phyloP scores from a whole-genome alignment of 1,140 invertebrate species.

The Phymorhynchus buccinoides region DNA sequence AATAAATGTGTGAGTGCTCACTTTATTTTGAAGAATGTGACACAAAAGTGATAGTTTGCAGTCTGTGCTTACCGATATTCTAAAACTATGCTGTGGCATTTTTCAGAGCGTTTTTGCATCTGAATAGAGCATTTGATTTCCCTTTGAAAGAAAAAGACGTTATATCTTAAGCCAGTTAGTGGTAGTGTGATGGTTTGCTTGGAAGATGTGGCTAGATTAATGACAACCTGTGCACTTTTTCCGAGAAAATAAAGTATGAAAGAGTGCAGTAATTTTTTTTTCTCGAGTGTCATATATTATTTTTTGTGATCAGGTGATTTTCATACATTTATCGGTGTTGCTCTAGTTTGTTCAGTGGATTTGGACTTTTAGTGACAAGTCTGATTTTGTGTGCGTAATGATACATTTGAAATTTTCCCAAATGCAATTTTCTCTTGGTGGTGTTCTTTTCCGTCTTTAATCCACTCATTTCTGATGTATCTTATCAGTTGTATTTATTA shows the following conservation, averaged over 20 bases:
- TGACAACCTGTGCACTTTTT: background rate
- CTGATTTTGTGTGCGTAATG: background rate
- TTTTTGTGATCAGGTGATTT: background rate
- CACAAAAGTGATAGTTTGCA: too few relatives aligned
- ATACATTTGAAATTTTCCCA: background rate
- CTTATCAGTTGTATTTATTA: background rate
- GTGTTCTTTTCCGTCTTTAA: background rate
- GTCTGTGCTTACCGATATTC: too few relatives aligned
- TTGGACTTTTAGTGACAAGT: background rate
- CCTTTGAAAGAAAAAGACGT: too few relatives aligned
- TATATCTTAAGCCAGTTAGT: too few relatives aligned
- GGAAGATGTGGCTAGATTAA: background rate
- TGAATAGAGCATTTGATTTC: too few relatives aligned
- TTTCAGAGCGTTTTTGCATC: too few relatives aligned
- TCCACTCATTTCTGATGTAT: conserved; percentile 7
- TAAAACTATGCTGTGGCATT: too few relatives aligned
- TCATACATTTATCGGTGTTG: background rate
- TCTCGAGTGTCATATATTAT: background rate
- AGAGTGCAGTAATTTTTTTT: background rate
- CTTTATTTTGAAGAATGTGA: too few relatives aligned
- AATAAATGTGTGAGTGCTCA: too few relatives aligned
- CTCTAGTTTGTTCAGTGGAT: background rate
- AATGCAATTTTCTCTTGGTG: background rate
- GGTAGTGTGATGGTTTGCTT: too few relatives aligned
- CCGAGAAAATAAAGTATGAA: background rate